Conservation (phyloP, 2,113 vertebrate genomes). For the Zootoca vivipara region DNA sequence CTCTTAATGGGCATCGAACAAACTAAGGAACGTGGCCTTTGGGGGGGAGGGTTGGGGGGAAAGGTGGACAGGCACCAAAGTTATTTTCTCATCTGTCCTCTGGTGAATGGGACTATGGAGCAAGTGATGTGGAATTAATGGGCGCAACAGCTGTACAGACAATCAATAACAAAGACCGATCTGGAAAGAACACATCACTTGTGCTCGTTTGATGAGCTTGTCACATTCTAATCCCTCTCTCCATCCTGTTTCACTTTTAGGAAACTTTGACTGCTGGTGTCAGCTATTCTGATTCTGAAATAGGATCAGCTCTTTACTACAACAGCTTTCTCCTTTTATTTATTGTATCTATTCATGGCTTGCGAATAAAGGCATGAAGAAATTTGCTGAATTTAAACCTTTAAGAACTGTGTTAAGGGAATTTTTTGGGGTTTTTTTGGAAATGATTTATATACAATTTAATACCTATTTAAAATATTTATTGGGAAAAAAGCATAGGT, state of each 20-base stretch:
- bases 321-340: constrained; percentile 82
- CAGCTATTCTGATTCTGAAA: constrained; percentile 94
- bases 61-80: constrained; percentile 81
- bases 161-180: constrained; percentile 86
- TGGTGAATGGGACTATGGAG: constrained; percentile 77
- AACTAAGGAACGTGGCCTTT: constrained; percentile 70
- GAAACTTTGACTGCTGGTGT: constrained; percentile 90
- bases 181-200: constrained; percentile 96
- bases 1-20: constrained; percentile 69
- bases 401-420: constrained; percentile 79
- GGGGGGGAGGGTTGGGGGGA: constrained; percentile 65
- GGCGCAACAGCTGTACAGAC: constrained; percentile 83
- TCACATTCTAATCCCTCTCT: constrained; percentile 92
- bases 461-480: constrained; percentile 82
- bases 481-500: constrained; percentile 72
- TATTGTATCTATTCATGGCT: constrained; percentile 80
- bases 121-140: constrained; percentile 80
- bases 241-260: constrained; percentile 90
- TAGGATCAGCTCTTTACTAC: constrained; percentile 82
- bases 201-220: constrained; percentile 95
- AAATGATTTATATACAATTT: constrained; percentile 79
- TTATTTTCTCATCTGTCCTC: constrained; percentile 82
- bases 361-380: constrained; percentile 76
- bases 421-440: constrained; percentile 35
- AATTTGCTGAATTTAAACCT: constrained; percentile 78